These are phyloP conservation scores for Acanthosepion esculentum DNA, from an alignment of 2,888 invertebrate genomes.

Conservation along the genomic window DNA sequence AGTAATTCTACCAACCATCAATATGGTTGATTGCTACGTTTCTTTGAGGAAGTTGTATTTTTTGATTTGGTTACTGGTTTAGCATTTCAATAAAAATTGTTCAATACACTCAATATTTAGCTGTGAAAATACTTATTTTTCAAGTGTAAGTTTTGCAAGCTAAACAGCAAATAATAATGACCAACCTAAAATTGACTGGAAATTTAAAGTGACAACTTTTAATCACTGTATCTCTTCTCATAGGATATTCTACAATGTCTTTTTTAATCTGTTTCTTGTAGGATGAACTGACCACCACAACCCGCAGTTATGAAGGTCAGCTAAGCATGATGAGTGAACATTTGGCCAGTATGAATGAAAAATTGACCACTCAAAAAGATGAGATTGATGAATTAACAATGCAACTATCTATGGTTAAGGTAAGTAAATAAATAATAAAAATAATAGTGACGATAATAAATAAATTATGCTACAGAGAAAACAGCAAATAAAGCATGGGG, in stretches of 20 bases:
- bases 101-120: background rate
- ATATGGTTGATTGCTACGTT: no score
- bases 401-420: constrained; percentile 53
- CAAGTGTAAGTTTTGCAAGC: background rate
- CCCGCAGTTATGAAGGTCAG: constrained; percentile 81
- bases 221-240: background rate
- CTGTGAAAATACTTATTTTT: no score
- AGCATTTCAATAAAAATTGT: no score
- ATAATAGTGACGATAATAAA: no score
- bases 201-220: background rate
- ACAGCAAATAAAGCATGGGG: background rate
- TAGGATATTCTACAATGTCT: background rate
- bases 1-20: no score
- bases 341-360: constrained; percentile 87
- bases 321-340: constrained; percentile 86
- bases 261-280: constrained; percentile 61
- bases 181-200: background rate
- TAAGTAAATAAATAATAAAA: background rate
- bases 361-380: constrained; percentile 87
- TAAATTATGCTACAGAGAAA: background rate
- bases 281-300: constrained; percentile 83
- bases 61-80: no score
- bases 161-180: background rate
- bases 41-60: no score
- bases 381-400: constrained; percentile 79